Evolutionary conservation across 1,140 invertebrate species (phyloP).

Genomic region (Zaprionus kolodkinae): DNA sequence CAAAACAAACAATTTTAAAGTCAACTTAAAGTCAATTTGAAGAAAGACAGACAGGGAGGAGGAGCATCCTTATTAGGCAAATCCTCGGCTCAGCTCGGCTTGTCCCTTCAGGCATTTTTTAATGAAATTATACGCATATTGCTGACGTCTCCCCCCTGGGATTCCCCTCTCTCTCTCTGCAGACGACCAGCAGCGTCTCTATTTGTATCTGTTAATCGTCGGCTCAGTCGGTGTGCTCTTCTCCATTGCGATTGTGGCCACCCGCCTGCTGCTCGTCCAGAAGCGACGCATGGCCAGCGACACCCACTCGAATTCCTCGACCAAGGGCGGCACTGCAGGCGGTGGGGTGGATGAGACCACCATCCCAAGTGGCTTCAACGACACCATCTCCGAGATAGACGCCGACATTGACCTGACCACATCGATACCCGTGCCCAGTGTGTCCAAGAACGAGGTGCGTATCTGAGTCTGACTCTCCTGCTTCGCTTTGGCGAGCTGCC

Average conservation of each 20-base stretch:
- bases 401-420: slow-evolving; percentile 89
- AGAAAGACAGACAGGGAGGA: background rate
- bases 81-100: slow-evolving; percentile 21
- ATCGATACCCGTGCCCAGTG: slow-evolving; percentile 85
- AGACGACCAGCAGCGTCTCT: slow-evolving; percentile 92
- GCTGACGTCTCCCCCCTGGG: background rate
- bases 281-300: slow-evolving; percentile 86
- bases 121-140: slow-evolving; percentile 30
- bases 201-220: slow-evolving; percentile 90
- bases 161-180: slow-evolving; percentile 28
- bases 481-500: background rate
- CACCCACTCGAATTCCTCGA: slow-evolving; percentile 58
- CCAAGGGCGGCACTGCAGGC: slow-evolving; percentile 40
- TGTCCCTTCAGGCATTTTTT: slow-evolving; percentile 5
- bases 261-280: slow-evolving; percentile 86
- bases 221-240: slow-evolving; percentile 88
- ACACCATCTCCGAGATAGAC: slow-evolving; percentile 89
- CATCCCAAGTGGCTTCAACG: slow-evolving; percentile 90
- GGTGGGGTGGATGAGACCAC: slow-evolving; percentile 85
- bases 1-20: slow-evolving; percentile 44
- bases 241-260: slow-evolving; percentile 88
- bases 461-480: background rate
- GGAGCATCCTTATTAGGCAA: slow-evolving; percentile 20
- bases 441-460: slow-evolving; percentile 81
- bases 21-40: slow-evolving; percentile 38